A percentile compares a stretch with the other conserved stretches of the same genome.
Evolutionary conservation across 2,113 vertebrate genomes (phyloP).

Genomic region (Neodon shergylaensis): DNA sequence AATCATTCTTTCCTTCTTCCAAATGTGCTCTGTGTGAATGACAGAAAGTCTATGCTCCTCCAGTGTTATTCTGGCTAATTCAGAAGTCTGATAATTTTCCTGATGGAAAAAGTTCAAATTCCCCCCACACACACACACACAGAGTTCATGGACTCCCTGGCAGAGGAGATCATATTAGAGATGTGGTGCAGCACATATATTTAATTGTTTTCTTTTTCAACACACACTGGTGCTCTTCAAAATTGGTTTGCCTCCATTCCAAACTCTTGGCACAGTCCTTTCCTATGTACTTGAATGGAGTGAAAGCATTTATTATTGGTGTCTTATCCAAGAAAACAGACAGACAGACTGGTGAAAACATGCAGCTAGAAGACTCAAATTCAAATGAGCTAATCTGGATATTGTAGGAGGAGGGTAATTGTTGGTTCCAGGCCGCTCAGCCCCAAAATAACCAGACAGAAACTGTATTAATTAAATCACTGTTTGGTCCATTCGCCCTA

Average conservation of each 20-base stretch:
- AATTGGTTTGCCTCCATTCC: slow-evolving; percentile 64
- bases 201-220: slow-evolving; percentile 64
- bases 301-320: slow-evolving; percentile 33
- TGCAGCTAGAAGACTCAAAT: slow-evolving; percentile 26
- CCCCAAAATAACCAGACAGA: too few species aligned
- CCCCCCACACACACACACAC: neutral
- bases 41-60: slow-evolving; percentile 41
- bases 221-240: neutral
- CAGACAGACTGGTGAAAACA: neutral
- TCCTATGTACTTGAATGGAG: slow-evolving; percentile 31
- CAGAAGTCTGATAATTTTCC: slow-evolving; percentile 76
- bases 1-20: slow-evolving; percentile 69
- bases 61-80: slow-evolving; percentile 77
- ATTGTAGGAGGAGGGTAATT: too few species aligned
- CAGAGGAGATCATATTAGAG: slow-evolving; percentile 61
- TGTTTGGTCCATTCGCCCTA: too few species aligned
- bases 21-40: slow-evolving; percentile 72
- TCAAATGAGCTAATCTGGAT: neutral
- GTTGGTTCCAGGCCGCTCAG: too few species aligned
- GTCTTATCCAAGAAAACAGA: slow-evolving; percentile 58
- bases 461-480: too few species aligned
- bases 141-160: slow-evolving; percentile 54
- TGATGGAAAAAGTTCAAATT: slow-evolving; percentile 72
- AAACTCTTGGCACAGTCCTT: slow-evolving; percentile 66
- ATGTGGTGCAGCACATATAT: slow-evolving; percentile 72